phyloP scores from a whole-genome alignment of 2,888 invertebrate genomes.

The Argynnis bischoffii region DNA sequence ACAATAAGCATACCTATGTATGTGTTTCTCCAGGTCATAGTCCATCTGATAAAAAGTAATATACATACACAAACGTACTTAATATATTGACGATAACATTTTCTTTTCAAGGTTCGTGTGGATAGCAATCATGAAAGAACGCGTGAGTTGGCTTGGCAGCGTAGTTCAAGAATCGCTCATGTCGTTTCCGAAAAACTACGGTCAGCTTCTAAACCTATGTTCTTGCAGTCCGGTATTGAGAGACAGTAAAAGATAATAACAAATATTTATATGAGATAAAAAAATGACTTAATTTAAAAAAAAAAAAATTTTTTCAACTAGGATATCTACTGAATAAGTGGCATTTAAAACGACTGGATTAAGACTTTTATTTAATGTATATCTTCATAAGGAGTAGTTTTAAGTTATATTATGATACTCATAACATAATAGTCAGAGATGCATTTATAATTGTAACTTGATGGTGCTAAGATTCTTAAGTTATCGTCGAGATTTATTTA shows the following conservation, averaged over 20 bases:
- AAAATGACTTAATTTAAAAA: no score
- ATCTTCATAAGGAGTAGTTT: slow-evolving; percentile 22
- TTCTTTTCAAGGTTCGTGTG: slow-evolving; percentile 86
- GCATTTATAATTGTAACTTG: slow-evolving; percentile 70
- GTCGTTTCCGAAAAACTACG: slow-evolving; percentile 91
- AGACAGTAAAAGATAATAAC: slow-evolving; percentile 35
- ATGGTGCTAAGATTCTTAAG: slow-evolving; percentile 42
- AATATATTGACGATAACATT: slow-evolving; percentile 20
- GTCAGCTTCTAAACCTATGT: slow-evolving; percentile 76
- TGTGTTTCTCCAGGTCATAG: no score
- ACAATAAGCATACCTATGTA: no score
- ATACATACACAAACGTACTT: no score
- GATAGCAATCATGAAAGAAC: slow-evolving; percentile 94
- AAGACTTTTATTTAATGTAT: slow-evolving; percentile 7
- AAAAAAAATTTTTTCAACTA: background rate
- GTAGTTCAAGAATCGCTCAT: slow-evolving; percentile 91
- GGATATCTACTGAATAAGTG: background rate
- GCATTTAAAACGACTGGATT: slow-evolving; percentile 21
- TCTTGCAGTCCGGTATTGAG: slow-evolving; percentile 56
- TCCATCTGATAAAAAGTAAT: no score
- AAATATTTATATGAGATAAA: no score
- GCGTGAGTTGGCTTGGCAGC: slow-evolving; percentile 91
- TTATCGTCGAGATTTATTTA: slow-evolving; percentile 9
- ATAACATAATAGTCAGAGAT: slow-evolving; percentile 69
- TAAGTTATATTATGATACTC: slow-evolving; percentile 62